A percentile compares a stretch with the other conserved stretches of the same genome.
phyloP scores from a whole-genome alignment of 1,140 invertebrate species.

The Drosophila gunungcola region DNA sequence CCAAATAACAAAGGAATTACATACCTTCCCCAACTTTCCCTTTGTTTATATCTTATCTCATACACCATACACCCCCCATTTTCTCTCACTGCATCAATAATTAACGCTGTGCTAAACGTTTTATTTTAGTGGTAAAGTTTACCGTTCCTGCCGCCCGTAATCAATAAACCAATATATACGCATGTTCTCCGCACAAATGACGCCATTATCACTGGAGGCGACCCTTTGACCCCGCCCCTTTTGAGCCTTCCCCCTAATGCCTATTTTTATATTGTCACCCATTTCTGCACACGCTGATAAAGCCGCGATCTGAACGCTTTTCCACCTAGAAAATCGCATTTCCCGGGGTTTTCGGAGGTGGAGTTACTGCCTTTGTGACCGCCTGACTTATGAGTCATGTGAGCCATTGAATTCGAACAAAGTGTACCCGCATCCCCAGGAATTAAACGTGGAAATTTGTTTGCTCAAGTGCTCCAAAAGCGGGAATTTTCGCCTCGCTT shows the following conservation, averaged over 20 bases:
- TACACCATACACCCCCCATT: background rate
- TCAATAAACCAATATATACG: slow-evolving; percentile 50
- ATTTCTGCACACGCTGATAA: slow-evolving; percentile 48
- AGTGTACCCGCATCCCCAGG: slow-evolving; percentile 30
- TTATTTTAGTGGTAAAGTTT: slow-evolving; percentile 44
- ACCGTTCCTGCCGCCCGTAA: slow-evolving; percentile 37
- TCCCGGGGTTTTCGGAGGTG: slow-evolving; percentile 3
- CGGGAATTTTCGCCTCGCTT: slow-evolving; percentile 16
- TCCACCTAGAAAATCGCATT: slow-evolving; percentile 12
- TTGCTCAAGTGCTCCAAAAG: slow-evolving; percentile 17
- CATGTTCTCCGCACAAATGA: slow-evolving; percentile 54
- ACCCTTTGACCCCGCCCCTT: slow-evolving; percentile 2
- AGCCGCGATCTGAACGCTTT: slow-evolving; percentile 14
- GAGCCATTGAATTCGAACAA: slow-evolving; percentile 17
- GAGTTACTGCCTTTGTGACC: slow-evolving; percentile 18
- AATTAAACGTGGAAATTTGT: slow-evolving; percentile 2
- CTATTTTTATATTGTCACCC: background rate
- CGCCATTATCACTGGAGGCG: slow-evolving; percentile 47
- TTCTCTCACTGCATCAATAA: slow-evolving; percentile 35
- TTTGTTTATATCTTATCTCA: slow-evolving; percentile 57
- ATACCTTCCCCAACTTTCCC: slow-evolving; percentile 16
- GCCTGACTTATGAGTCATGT: slow-evolving; percentile 37
- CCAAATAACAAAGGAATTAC: slow-evolving; percentile 17
- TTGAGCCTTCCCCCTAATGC: background rate
- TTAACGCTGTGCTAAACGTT: slow-evolving; percentile 40